Evolutionary conservation across 2,888 invertebrate species (phyloP), one percentile per base, ranked within the genome.

Genomic region (Nomada goodeniana): DNA sequence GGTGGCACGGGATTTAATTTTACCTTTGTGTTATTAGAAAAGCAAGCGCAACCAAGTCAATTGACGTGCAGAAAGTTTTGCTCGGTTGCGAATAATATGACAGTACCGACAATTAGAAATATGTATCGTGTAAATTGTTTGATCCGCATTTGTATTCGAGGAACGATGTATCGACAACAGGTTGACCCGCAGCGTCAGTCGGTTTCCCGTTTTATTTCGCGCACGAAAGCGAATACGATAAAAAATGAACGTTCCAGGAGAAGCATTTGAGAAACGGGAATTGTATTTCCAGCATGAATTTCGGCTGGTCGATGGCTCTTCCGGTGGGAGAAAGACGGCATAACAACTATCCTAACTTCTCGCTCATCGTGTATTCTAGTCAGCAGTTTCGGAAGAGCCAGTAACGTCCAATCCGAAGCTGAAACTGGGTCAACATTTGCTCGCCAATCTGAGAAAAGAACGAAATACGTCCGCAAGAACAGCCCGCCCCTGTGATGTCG

Each of bases 351-450:
- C 71, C 82, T 77, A 86, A 86, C 82, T 87, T 87, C 67, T 73
- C 82, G 86, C 82, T 87, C 87, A 87, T 87, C 87, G 85, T 69
- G 82, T 87, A 87, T 87, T 87, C 87, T 55, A 87, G 84, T 87
- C 87, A 87, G 87, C 87, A 87, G 78, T 87, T 87, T 87, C 84
- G 82, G 74, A 82, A 82, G 87, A 87, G 86, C 87, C 87, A 82
- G 84, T 86, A 86, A 84, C 86, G 87, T 86, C 77, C 87, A 78
- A 88, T 86, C 81, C 82, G 74, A 78, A 71, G 69, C 67, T 47
- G 81, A 80, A 88, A 88, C 83, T 88, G 65, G 87, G 86, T 87
- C 87, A 87, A 84, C 85, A 77, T 84, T 88, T 84, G 83, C 84
- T 79, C 85, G 74, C 69, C 80, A 81, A 86, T 87, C 84, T 81